Base-by-base conservation (phyloP, 2,113 vertebrate genomes). In the Ailuropoda melanoleuca region DNA sequence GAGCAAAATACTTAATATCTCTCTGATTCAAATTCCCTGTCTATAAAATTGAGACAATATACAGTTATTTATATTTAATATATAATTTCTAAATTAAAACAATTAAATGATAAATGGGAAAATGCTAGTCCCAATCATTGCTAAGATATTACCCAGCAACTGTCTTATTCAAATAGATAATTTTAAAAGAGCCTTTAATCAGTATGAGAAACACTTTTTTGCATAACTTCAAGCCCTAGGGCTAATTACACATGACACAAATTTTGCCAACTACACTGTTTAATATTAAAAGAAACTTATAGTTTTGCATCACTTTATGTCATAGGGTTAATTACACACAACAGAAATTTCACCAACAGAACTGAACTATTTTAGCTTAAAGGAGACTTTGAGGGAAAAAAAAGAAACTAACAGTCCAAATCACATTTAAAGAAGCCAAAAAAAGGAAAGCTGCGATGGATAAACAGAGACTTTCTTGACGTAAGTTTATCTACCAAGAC, bases 1-100 rank as follows among this genome's bases (percentile, higher is more conserved):
- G 64, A 90, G 68, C 58, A 95, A 92, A 82, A 95, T 48, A 89
- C 9, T 93, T 97, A 70, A 66, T 75, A 56, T 93, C 60, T 84
- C 58, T 92, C n/a, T 29, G 70, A 78, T 91, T 95, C 64, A 85
- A 68, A 75, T 70, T 43, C 31, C 18, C 68, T 37, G 37, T 60
- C 48, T 72, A 43, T 90, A 70, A 85, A 91, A 92, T 84, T 55
- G 13, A 94, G 23, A 74, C 13, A 68, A 50, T 58, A 64, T 39
- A 72, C 17, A 80, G 55, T 11, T 74, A n/a, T 64, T 64, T 8
- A 92, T 74, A 50, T 84, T 66, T 77, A 64, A 31, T 31, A 64
- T 66, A 66, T 58, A 50, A 14, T 50, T 93, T 96, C 77, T 95
- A 81, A 90, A 43, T 95, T 90, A 93, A 68, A 95, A 58, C 53